Conservation (phyloP, 2,797 vertebrate species). For the Betta splendens region DNA sequence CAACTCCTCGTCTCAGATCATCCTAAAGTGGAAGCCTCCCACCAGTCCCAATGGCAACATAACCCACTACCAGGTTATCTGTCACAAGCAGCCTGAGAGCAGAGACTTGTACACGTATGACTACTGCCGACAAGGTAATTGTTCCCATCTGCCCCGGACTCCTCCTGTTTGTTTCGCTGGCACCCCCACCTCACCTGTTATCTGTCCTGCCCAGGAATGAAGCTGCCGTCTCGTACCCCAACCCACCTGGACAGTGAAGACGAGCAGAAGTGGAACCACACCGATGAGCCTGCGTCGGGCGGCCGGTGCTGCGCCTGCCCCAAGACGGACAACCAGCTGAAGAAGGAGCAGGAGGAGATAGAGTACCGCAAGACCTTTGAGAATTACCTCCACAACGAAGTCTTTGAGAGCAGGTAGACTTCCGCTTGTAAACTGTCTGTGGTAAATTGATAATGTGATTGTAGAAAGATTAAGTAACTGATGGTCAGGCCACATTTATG, state of each 20-base stretch:
- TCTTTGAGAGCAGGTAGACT: conserved; percentile 90
- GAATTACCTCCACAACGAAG: conserved; percentile 96
- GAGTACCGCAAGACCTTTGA: conserved; percentile 95
- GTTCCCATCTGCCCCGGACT: not conserved
- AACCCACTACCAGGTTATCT: conserved; percentile 93
- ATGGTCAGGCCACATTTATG: no score
- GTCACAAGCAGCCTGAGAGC: conserved; percentile 90
- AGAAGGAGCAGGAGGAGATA: conserved; percentile 92
- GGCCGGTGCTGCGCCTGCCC: conserved; percentile 91
- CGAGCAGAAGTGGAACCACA: conserved; percentile 86
- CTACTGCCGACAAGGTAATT: conserved; percentile 94
- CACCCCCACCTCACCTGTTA: not conserved
- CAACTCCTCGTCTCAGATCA: conserved; percentile 95
- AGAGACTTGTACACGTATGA: conserved; percentile 91
- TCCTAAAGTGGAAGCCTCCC: conserved; percentile 95
- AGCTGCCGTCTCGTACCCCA: conserved; percentile 87
- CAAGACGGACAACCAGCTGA: conserved; percentile 93
- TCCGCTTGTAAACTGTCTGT: not conserved
- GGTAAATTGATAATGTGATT: not conserved
- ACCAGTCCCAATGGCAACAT: conserved; percentile 95
- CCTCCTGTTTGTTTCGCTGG: not conserved
- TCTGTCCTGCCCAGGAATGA: conserved; percentile 82
- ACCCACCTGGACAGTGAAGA: conserved; percentile 79
- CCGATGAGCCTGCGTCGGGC: conserved; percentile 78
- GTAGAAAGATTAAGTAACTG: not conserved